Evolutionary conservation across 2,888 invertebrate species (phyloP).

Genomic region (Coecobrya sp.): DNA sequence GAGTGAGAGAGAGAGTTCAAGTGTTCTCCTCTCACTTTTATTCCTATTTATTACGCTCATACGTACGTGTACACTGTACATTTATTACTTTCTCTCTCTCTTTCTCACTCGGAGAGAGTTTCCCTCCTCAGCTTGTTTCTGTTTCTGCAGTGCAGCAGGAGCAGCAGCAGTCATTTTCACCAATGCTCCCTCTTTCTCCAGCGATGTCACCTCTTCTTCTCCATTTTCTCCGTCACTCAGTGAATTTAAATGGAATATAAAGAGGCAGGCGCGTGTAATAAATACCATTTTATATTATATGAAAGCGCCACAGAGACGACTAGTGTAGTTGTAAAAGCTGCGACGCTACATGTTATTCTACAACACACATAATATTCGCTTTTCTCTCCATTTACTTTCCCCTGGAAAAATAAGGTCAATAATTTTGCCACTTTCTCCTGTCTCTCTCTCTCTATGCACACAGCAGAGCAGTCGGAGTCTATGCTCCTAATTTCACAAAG

Average conservation of each 20-base stretch:
- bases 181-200: neutral
- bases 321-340: no score
- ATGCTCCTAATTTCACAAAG: neutral
- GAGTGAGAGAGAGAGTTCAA: conserved; percentile 50
- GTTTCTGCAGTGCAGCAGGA: no score
- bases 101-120: neutral
- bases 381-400: conserved; percentile 17
- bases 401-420: conserved; percentile 32
- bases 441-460: conserved; percentile 6
- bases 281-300: conserved; percentile 20
- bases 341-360: neutral
- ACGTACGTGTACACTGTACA: conserved; percentile 4
- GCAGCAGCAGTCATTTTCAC: conserved; percentile 6
- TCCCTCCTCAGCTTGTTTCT: neutral
- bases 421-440: conserved; percentile 49
- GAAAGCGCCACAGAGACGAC: neutral
- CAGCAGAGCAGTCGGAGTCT: neutral
- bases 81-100: neutral
- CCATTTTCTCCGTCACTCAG: conserved; percentile 44
- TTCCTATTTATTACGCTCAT: conserved; percentile 45
- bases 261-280: conserved; percentile 14
- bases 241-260: conserved; percentile 57
- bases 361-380: no score
- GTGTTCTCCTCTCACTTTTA: conserved; percentile 49
- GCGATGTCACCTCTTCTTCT: conserved; percentile 32